These are phyloP conservation scores for Thaleichthys pacificus DNA, from an alignment of 2,797 vertebrate genomes.

Conservation along the genomic window DNA sequence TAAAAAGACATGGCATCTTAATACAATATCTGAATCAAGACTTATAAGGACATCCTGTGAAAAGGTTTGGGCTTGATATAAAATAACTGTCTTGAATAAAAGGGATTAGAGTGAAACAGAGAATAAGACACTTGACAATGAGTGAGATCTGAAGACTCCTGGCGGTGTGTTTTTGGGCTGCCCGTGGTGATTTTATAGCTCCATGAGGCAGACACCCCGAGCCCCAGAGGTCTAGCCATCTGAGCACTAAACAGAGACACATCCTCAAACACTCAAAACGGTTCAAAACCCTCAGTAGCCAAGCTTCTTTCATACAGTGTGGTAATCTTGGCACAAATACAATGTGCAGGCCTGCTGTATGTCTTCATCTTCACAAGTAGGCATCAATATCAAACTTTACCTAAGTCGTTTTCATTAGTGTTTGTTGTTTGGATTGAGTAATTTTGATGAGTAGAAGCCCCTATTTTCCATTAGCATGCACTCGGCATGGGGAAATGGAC, in stretches of 20 bases:
- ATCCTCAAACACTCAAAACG: background rate
- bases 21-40: background rate
- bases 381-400: too few species aligned
- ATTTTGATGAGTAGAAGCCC: slow-evolving; percentile 29
- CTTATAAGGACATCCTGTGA: background rate
- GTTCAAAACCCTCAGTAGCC: background rate
- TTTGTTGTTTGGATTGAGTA: background rate
- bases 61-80: background rate
- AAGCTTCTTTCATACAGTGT: background rate
- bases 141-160: slow-evolving; percentile 67
- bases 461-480: slow-evolving; percentile 69
- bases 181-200: slow-evolving; percentile 58
- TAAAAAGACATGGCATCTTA: too few species aligned
- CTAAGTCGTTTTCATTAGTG: background rate
- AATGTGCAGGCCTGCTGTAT: background rate
- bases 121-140: slow-evolving; percentile 63
- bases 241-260: slow-evolving; percentile 39
- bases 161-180: slow-evolving; percentile 52
- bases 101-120: slow-evolving; percentile 22
- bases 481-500: slow-evolving; percentile 79
- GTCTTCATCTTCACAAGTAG: too few species aligned
- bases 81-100: slow-evolving; percentile 19
- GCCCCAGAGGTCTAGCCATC: slow-evolving; percentile 40
- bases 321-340: background rate
- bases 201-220: slow-evolving; percentile 45